Evolutionary conservation across 2,888 invertebrate genomes (phyloP).

Genomic region (Siphlonurus alternatus): DNA sequence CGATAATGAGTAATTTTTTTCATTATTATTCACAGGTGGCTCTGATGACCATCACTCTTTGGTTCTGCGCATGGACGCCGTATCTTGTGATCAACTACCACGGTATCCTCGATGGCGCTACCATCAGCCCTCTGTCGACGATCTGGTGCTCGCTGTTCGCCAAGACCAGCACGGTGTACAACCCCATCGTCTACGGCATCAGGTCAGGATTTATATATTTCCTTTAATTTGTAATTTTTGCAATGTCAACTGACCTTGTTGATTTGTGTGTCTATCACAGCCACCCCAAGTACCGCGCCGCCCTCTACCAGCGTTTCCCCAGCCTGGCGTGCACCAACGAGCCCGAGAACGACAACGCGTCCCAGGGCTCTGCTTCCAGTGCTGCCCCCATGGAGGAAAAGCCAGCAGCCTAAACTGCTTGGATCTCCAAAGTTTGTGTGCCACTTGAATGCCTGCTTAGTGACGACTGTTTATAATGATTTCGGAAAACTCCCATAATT

Average conservation of each 20-base stretch:
- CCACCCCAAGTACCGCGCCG: slow-evolving; percentile 20
- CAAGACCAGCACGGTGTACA: slow-evolving; percentile 80
- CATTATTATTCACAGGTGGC: slow-evolving; percentile 41
- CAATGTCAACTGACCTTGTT: background rate
- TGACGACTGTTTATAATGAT: too few species aligned
- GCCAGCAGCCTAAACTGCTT: slow-evolving; percentile 12
- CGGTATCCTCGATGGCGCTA: slow-evolving; percentile 57
- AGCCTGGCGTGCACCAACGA: slow-evolving; percentile 19
- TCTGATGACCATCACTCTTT: slow-evolving; percentile 72
- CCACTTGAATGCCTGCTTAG: too few species aligned
- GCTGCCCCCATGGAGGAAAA: slow-evolving; percentile 16
- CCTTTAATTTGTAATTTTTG: background rate
- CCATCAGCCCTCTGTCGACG: slow-evolving; percentile 60
- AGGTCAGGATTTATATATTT: slow-evolving; percentile 39
- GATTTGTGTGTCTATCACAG: too few species aligned
- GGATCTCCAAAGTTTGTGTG: too few species aligned
- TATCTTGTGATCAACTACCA: slow-evolving; percentile 67
- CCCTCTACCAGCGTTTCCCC: slow-evolving; percentile 23
- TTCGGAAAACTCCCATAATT: too few species aligned
- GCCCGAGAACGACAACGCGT: slow-evolving; percentile 12
- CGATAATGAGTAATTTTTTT: background rate
- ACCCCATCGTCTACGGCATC: slow-evolving; percentile 81
- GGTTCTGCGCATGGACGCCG: slow-evolving; percentile 89
- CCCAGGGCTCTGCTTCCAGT: slow-evolving; percentile 11
- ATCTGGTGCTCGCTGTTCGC: slow-evolving; percentile 86